Base-by-base conservation (phyloP, 2,888 invertebrate species). In the Gymnosoma rotundatum region DNA sequence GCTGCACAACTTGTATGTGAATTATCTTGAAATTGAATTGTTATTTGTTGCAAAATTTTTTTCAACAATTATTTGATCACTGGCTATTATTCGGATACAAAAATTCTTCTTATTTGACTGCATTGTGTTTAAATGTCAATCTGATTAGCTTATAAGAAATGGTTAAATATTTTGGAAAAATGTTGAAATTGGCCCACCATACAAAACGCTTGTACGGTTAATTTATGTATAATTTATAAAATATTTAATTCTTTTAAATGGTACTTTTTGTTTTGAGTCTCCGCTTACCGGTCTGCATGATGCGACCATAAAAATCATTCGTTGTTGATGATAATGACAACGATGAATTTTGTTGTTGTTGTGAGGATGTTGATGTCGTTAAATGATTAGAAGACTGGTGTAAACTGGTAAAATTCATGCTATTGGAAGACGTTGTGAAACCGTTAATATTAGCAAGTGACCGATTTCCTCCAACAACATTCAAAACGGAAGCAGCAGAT, bases 251-350 rank as follows among this genome's bases (percentile, higher is more conserved):
- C n/a, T 58, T 58, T 54, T 64, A 79, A 48, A 67, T 70, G 69
- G 61, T 75, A 66, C 54, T 54, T 74, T 72, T 52, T 84, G 66
- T 74, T 66, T 56, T 76, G 10, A 83, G 32, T 76, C 81, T 83
- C 88, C 88, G 89, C 92, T 92, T 92, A 92, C 92, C 92, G 92
- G 91, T 91, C 91, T 91, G 92, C 86, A 89, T 90, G 89, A 56
- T 89, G 89, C 90, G 89, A 90, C 91, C 91, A 92, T 91, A 92
- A 88, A 91, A 92, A 90, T 92, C 92, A 90, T 90, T 92, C 87
- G 90, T 80, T 80, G 86, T 42, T 82, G 67, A 69, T 60, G 79
- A 73, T 50, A 79, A 52, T 32, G 81, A 70, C 69, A 88, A 87
- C 69, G 80, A 82, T 36, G 67, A 36, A 50, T 58, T 72, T 70